Percentiles rank a stretch among this genome's conserved stretches.
These are phyloP conservation scores for Drosophila meridionalis DNA, from an alignment of 2,888 invertebrate species.

Conservation along the genomic window DNA sequence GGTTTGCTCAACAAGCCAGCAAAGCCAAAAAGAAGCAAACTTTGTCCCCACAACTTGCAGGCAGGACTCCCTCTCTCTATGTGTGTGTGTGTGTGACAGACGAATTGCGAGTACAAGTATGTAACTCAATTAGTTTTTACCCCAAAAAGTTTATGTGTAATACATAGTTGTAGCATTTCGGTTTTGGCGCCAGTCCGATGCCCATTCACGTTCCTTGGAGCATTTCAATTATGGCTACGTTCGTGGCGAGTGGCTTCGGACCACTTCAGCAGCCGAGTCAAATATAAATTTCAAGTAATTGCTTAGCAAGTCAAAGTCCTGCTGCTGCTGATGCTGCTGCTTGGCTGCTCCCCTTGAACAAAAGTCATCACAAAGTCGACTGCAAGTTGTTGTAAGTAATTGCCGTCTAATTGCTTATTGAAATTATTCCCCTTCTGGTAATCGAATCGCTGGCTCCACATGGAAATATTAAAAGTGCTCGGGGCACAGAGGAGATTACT, in stretches of 20 bases:
- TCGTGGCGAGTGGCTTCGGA: conserved; percentile 36
- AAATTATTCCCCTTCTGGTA: conserved; percentile 56
- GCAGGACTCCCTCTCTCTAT: neutral
- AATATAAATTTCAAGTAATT: conserved; percentile 78
- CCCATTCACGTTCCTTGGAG: conserved; percentile 55
- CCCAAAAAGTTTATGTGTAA: conserved; percentile 61
- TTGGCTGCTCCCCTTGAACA: conserved; percentile 40
- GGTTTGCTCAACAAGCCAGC: conserved; percentile 57
- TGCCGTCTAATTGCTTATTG: conserved; percentile 77
- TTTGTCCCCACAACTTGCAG: conserved; percentile 53
- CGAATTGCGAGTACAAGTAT: conserved; percentile 50
- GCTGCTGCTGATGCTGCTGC: conserved; percentile 13
- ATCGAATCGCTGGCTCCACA: conserved; percentile 33
- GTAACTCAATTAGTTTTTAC: conserved; percentile 79
- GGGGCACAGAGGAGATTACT: neutral
- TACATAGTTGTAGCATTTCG: conserved; percentile 61
- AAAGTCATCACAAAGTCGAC: conserved; percentile 53
- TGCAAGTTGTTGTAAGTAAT: conserved; percentile 74
- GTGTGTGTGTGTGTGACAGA: conserved; percentile 24
- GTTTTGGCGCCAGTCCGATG: conserved; percentile 45
- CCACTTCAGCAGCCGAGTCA: conserved; percentile 63
- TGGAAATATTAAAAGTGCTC: conserved; percentile 34
- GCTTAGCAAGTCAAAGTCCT: conserved; percentile 58
- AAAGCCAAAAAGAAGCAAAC: conserved; percentile 47
- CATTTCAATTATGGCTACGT: conserved; percentile 71